Conservation (phyloP, 2,888 invertebrate genomes). For the Aquatica leii region DNA sequence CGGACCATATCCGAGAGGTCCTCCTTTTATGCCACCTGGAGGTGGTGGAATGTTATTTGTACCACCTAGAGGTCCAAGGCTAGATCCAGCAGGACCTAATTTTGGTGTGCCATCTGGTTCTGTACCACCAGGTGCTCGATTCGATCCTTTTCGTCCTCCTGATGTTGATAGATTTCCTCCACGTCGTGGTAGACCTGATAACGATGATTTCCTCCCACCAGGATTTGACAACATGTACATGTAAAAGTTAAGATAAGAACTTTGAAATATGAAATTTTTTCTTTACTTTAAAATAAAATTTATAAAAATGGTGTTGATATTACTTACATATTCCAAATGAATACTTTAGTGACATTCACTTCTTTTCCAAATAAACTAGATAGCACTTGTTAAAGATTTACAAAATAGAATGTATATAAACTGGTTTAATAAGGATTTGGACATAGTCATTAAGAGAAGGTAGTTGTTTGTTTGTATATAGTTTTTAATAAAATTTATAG, state of each 20-base stretch:
- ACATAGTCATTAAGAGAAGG: too few species aligned
- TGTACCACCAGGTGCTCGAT: slow-evolving; percentile 81
- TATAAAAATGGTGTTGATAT: too few species aligned
- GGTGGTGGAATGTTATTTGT: slow-evolving; percentile 81
- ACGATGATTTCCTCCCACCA: slow-evolving; percentile 80
- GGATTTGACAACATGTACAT: slow-evolving; percentile 80
- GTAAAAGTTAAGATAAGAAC: slow-evolving; percentile 58
- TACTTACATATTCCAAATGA: too few species aligned
- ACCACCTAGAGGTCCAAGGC: slow-evolving; percentile 62
- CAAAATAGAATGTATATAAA: too few species aligned
- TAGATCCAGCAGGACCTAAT: slow-evolving; percentile 42
- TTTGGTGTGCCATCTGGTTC: slow-evolving; percentile 61
- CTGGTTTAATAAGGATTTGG: too few species aligned
- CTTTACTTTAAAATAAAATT: too few species aligned
- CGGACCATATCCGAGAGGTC: slow-evolving; percentile 31
- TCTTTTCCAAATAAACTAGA: too few species aligned
- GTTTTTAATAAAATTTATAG: too few species aligned
- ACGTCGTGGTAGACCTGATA: slow-evolving; percentile 66
- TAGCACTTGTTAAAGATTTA: too few species aligned
- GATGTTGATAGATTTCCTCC: slow-evolving; percentile 60
- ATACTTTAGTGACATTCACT: too few species aligned
- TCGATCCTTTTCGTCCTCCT: slow-evolving; percentile 83
- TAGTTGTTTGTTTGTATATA: too few species aligned
- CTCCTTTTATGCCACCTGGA: slow-evolving; percentile 47
- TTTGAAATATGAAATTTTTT: too few species aligned